phyloP scores from a whole-genome alignment of 2,113 vertebrate genomes.

The Neolamprologus sp. region DNA sequence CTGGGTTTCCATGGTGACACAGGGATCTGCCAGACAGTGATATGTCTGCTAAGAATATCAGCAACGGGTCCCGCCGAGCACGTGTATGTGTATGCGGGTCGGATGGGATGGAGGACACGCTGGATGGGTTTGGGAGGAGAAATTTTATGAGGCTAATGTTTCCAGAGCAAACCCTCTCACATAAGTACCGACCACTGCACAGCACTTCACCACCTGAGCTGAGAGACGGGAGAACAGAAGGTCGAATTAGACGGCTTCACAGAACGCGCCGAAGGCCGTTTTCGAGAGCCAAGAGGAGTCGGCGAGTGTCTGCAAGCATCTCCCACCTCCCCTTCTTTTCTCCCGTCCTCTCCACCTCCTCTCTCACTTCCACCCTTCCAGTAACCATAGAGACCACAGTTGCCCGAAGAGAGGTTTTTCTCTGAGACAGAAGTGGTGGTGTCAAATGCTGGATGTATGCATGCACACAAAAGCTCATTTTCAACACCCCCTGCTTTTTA shows the following conservation, averaged over 20 bases:
- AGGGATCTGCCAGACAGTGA: slow-evolving; percentile 54
- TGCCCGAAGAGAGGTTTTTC: slow-evolving; percentile 37
- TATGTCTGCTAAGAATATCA: slow-evolving; percentile 33
- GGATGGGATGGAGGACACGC: background rate
- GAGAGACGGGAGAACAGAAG: slow-evolving; percentile 1
- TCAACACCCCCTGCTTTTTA: background rate
- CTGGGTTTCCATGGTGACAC: slow-evolving; percentile 58
- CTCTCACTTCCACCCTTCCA: slow-evolving; percentile 24
- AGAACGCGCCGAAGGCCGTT: background rate
- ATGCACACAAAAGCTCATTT: background rate
- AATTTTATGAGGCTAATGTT: background rate
- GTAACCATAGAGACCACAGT: slow-evolving; percentile 64
- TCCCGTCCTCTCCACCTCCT: slow-evolving; percentile 31
- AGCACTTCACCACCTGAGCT: background rate
- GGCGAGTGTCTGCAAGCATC: background rate
- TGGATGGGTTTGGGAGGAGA: background rate
- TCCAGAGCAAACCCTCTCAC: background rate
- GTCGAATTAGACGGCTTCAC: background rate
- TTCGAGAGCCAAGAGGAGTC: background rate
- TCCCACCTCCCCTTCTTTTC: slow-evolving; percentile 9
- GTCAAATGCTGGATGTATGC: slow-evolving; percentile 14
- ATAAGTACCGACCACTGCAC: background rate
- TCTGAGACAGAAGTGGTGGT: slow-evolving; percentile 26
- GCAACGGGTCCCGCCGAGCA: background rate
- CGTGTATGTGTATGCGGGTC: background rate